Evolutionary conservation across 2,888 invertebrate genomes (phyloP).

Genomic region (Anoplius nigerrimus): DNA sequence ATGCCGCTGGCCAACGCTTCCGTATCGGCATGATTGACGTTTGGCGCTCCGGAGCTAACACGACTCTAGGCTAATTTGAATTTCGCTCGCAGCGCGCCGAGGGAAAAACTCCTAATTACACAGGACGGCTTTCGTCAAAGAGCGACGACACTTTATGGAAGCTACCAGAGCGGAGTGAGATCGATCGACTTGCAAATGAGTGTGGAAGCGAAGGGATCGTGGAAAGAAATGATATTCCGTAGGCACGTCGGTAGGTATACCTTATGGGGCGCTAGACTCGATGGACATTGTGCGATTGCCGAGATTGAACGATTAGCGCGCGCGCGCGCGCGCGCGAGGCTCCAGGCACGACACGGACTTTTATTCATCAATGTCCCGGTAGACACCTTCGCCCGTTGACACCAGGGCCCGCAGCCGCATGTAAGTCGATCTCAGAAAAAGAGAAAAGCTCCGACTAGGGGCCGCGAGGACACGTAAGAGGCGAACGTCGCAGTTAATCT

Average conservation of each 20-base stretch:
- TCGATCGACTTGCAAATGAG: conserved; percentile 53
- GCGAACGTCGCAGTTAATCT: conserved; percentile 42
- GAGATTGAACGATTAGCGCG: conserved; percentile 56
- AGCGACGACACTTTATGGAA: conserved; percentile 32
- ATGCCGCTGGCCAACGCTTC: conserved; percentile 41
- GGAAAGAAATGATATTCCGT: conserved; percentile 40
- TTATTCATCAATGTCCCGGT: conserved; percentile 49
- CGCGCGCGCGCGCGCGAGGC: conserved; percentile 38
- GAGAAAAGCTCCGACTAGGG: conserved; percentile 27
- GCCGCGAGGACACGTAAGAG: conserved; percentile 11
- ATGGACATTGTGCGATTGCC: conserved; percentile 42
- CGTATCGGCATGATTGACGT: conserved; percentile 40
- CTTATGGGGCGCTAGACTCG: no score
- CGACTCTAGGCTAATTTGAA: conserved; percentile 33
- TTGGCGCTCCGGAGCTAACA: no score
- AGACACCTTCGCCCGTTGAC: conserved; percentile 52
- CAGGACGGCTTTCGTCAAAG: conserved; percentile 43
- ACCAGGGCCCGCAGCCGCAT: conserved; percentile 38
- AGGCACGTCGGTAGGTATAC: conserved; percentile 15
- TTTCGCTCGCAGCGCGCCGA: conserved; percentile 38
- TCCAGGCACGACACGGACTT: conserved; percentile 38
- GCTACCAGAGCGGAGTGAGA: not conserved
- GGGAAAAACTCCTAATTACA: conserved; percentile 51
- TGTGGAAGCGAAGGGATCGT: conserved; percentile 1
- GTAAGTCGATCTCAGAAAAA: conserved; percentile 49